Evolutionary conservation across 2,113 vertebrate species (phyloP).

Genomic region (Chamaetylas fuelleborni): DNA sequence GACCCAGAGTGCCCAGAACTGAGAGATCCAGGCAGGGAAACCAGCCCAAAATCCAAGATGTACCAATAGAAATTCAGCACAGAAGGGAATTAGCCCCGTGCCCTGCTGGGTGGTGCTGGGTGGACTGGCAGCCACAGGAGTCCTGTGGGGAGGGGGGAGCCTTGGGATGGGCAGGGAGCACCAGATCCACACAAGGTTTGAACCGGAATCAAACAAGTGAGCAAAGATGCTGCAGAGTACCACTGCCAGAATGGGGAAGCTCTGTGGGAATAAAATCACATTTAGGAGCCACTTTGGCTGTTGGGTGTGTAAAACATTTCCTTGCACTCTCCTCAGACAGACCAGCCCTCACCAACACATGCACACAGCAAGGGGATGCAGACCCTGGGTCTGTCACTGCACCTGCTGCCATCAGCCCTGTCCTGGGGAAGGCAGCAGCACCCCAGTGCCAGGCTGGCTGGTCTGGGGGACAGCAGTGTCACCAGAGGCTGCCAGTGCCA

Average conservation of each 20-base stretch:
- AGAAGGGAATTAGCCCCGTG: neutral
- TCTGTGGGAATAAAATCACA: neutral
- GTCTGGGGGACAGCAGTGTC: neutral
- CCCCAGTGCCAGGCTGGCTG: accelerated
- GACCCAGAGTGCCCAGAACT: neutral
- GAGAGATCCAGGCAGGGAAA: neutral
- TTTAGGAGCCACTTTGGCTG: too few species aligned
- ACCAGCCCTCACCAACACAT: neutral
- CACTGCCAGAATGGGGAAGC: neutral
- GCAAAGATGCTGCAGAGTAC: neutral
- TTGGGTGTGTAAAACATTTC: neutral
- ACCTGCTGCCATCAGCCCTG: neutral
- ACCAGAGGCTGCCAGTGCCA: accelerated
- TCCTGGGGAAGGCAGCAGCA: neutral
- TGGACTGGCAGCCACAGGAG: neutral
- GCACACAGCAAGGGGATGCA: neutral
- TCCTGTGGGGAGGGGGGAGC: neutral
- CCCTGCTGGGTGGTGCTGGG: neutral
- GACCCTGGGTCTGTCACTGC: neutral
- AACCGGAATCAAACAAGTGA: neutral
- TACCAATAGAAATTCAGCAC: neutral
- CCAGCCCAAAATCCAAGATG: accelerated
- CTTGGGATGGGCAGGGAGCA: neutral
- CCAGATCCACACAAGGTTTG: neutral
- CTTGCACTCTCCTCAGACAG: neutral